These are phyloP conservation scores for Poecilus cupreus DNA, from an alignment of 2,888 invertebrate genomes.

Conservation along the genomic window DNA sequence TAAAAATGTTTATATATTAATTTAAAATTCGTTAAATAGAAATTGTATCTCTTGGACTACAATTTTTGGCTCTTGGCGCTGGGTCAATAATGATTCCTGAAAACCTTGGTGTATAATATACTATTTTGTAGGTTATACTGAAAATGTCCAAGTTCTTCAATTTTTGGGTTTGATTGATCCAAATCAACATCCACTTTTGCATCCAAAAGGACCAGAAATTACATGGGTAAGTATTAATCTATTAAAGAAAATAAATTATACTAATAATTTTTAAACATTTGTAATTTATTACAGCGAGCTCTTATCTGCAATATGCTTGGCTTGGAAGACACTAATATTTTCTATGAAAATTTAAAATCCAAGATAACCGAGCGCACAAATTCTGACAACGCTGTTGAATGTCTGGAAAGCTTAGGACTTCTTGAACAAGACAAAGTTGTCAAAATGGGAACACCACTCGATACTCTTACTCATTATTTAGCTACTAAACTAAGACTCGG, in stretches of 20 bases:
- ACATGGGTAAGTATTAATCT: constrained; percentile 92
- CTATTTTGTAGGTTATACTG: constrained; percentile 82
- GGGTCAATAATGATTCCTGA: too few species aligned
- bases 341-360: constrained; percentile 93
- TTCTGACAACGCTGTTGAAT: constrained; percentile 80
- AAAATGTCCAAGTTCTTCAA: constrained; percentile 91
- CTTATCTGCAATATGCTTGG: constrained; percentile 91
- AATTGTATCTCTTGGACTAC: too few species aligned
- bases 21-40: too few species aligned
- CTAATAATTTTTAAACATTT: neutral
- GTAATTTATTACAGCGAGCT: constrained; percentile 78
- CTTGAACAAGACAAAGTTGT: constrained; percentile 87
- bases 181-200: constrained; percentile 91
- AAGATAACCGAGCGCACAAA: constrained; percentile 89
- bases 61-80: too few species aligned
- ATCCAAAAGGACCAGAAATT: constrained; percentile 95
- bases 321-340: constrained; percentile 88
- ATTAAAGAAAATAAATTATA: neutral
- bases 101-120: too few species aligned
- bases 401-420: constrained; percentile 90
- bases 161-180: constrained; percentile 91
- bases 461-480: constrained; percentile 93
- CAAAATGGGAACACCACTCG: constrained; percentile 91
- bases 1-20: too few species aligned
- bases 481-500: constrained; percentile 87